Evolutionary conservation across 2,888 invertebrate genomes (phyloP).

Genomic region (Limenitis camilla): DNA sequence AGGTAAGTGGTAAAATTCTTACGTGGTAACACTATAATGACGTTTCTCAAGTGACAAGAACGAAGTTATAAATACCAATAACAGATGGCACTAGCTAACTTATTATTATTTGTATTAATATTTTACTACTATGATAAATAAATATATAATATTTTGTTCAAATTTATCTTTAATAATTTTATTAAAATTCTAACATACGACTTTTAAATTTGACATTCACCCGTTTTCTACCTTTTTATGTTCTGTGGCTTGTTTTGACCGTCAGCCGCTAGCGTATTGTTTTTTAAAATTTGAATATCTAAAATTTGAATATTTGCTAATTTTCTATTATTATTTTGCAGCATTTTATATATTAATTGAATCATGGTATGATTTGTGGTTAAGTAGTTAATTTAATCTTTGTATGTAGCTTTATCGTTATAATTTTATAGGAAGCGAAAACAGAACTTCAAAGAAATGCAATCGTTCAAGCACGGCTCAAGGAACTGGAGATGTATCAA

Average conservation of each 20-base stretch:
- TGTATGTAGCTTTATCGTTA: slow-evolving; percentile 8
- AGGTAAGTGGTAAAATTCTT: no score
- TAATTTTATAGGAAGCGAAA: slow-evolving; percentile 41
- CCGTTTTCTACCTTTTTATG: no score
- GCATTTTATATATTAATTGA: no score
- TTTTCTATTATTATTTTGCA: no score
- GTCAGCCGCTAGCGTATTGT: no score
- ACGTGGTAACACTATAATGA: no score
- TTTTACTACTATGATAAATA: slow-evolving; percentile 1
- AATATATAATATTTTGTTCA: slow-evolving; percentile 8
- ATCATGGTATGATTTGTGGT: no score
- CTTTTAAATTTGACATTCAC: no score
- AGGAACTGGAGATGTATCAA: slow-evolving; percentile 48
- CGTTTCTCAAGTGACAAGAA: neutral
- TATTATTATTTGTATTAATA: neutral
- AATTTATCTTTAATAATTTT: neutral
- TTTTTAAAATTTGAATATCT: no score
- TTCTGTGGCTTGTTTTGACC: no score
- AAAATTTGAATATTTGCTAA: no score
- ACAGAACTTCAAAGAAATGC: slow-evolving; percentile 55
- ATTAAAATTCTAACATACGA: no score
- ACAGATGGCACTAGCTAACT: slow-evolving; percentile 23
- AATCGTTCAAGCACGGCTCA: slow-evolving; percentile 36
- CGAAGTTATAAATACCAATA: slow-evolving; percentile 6
- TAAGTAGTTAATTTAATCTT: neutral